phyloP scores from a whole-genome alignment of 2,113 vertebrate genomes.

The Paedocypris sp. region DNA sequence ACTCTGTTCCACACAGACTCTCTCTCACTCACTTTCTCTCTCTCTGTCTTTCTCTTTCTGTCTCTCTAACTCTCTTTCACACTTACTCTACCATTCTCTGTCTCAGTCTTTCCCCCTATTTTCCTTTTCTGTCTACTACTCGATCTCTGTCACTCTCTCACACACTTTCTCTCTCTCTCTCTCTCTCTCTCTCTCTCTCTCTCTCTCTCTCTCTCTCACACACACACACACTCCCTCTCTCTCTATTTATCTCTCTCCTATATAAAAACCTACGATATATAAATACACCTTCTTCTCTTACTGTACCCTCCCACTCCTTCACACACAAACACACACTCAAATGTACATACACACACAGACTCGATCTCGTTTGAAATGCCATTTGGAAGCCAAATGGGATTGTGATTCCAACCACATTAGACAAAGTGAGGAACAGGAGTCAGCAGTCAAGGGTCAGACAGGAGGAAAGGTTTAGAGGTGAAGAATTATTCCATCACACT shows the following conservation, averaged over 20 bases:
- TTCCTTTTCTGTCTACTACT: too few species aligned
- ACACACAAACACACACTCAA: not conserved
- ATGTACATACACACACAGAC: not conserved
- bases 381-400: conserved; percentile 24
- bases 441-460: not conserved
- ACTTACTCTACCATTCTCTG: too few species aligned
- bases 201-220: conserved; percentile 15
- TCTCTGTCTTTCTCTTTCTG: too few species aligned
- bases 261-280: not conserved
- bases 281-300: not conserved
- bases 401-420: conserved; percentile 6
- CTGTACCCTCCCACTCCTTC: conserved; percentile 10
- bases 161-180: too few species aligned
- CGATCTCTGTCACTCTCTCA: too few species aligned
- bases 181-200: conserved; percentile 6
- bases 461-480: conserved; percentile 6
- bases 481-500: conserved; percentile 36
- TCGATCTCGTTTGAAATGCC: conserved; percentile 10
- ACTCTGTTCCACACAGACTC: not conserved
- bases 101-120: too few species aligned
- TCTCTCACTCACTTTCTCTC: not conserved
- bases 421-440: conserved; percentile 24
- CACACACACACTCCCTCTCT: not conserved
- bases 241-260: conserved; percentile 11
- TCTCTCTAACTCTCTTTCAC: too few species aligned